These are phyloP conservation scores for Apteryx owenii DNA, from an alignment of 2,113 vertebrate genomes.

Conservation along the genomic window DNA sequence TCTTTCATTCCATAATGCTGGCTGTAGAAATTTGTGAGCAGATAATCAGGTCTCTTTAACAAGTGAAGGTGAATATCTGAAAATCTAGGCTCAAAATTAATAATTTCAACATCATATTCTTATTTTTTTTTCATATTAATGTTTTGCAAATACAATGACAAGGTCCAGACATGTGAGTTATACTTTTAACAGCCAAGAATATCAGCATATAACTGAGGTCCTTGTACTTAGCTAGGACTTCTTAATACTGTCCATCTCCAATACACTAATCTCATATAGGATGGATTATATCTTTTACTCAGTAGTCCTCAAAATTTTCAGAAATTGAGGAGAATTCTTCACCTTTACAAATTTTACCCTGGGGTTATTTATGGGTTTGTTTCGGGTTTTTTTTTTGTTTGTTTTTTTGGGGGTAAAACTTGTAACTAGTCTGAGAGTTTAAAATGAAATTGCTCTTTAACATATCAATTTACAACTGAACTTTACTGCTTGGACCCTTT, in stretches of 20 bases:
- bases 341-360: background rate
- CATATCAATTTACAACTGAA: background rate
- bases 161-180: background rate
- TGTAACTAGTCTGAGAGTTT: background rate
- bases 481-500: background rate
- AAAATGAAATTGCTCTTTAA: conserved; percentile 7
- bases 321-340: background rate
- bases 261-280: background rate
- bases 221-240: background rate
- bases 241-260: background rate
- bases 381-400: background rate
- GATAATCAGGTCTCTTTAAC: background rate
- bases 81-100: background rate
- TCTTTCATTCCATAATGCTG: background rate
- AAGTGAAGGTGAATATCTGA: background rate
- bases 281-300: background rate
- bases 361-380: background rate
- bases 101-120: background rate
- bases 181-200: fast-evolving
- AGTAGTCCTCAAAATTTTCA: background rate
- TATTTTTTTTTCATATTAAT: background rate
- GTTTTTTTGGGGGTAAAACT: background rate
- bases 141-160: background rate
- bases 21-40: background rate
- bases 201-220: background rate